phyloP scores from a whole-genome alignment of 2,113 vertebrate genomes.

The Epinephelus cyanopodus region DNA sequence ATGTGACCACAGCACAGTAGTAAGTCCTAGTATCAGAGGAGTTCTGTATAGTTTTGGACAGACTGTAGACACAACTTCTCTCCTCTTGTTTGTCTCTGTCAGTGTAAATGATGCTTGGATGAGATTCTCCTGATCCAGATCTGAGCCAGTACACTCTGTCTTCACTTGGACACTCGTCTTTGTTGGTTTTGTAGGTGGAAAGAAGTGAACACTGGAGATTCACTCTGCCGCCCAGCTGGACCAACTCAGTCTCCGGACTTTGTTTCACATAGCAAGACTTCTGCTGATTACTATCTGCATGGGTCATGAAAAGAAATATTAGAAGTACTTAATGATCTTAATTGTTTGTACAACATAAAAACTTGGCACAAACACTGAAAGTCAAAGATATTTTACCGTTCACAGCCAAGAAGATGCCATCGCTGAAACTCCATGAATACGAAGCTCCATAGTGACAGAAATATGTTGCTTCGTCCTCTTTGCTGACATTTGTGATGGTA shows the following conservation, averaged over 20 bases:
- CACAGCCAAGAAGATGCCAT: slow-evolving; percentile 23
- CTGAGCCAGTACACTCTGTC: too few species aligned
- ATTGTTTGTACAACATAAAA: not conserved
- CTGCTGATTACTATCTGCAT: not conserved
- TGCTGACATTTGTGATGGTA: slow-evolving; percentile 16
- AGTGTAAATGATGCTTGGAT: too few species aligned
- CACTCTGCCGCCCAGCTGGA: not conserved
- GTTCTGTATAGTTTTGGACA: too few species aligned
- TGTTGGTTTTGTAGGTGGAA: too few species aligned
- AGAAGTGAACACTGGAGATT: slow-evolving; percentile 1
- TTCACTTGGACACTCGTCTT: too few species aligned
- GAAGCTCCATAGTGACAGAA: not conserved
- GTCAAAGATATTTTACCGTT: slow-evolving; percentile 6
- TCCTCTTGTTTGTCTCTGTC: too few species aligned
- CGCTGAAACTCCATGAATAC: not conserved
- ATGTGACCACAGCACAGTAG: too few species aligned
- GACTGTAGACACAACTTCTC: too few species aligned
- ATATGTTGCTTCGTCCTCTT: slow-evolving; percentile 44
- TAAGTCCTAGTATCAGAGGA: too few species aligned
- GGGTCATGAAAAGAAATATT: not conserved
- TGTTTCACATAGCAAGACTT: not conserved
- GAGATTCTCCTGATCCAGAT: too few species aligned
- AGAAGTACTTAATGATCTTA: not conserved
- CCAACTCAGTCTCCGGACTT: not conserved
- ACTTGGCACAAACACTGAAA: not conserved